phyloP scores from a whole-genome alignment of 2,113 vertebrate species.

The Mellivora capensis region DNA sequence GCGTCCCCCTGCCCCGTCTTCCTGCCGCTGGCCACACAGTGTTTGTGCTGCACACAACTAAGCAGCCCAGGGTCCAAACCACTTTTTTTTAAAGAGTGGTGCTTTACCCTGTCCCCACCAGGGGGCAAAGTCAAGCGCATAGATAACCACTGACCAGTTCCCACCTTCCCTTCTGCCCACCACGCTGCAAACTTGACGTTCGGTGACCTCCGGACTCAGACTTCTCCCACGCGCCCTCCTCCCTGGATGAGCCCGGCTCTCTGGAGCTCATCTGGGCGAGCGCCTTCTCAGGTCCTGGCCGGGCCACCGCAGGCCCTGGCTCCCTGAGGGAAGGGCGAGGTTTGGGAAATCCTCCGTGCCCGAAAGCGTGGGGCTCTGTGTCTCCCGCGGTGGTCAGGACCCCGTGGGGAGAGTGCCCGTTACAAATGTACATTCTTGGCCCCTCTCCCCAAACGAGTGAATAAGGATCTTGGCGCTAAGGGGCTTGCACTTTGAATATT shows the following conservation, averaged over 20 bases:
- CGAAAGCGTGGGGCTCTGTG: too few relatives aligned
- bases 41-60: background rate
- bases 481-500: background rate
- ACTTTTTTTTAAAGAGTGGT: background rate
- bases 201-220: background rate
- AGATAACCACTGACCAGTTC: background rate
- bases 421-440: too few relatives aligned
- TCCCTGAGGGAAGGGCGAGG: background rate
- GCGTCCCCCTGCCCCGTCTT: background rate
- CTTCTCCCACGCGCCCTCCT: background rate
- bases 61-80: background rate
- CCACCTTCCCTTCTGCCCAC: background rate
- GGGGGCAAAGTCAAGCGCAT: background rate
- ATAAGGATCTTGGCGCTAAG: background rate
- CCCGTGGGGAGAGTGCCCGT: rapidly evolving
- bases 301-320: too few relatives aligned
- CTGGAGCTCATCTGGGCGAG: background rate
- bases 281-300: too few relatives aligned
- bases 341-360: background rate
- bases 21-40: too few relatives aligned
- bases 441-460: background rate
- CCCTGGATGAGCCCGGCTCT: background rate
- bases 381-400: background rate
- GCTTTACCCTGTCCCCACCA: background rate
- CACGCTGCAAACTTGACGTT: background rate